Evolutionary conservation across 2,113 vertebrate species (phyloP), one percentile per base, ranked within the genome.

Genomic region (Paraplagusia blochii): DNA sequence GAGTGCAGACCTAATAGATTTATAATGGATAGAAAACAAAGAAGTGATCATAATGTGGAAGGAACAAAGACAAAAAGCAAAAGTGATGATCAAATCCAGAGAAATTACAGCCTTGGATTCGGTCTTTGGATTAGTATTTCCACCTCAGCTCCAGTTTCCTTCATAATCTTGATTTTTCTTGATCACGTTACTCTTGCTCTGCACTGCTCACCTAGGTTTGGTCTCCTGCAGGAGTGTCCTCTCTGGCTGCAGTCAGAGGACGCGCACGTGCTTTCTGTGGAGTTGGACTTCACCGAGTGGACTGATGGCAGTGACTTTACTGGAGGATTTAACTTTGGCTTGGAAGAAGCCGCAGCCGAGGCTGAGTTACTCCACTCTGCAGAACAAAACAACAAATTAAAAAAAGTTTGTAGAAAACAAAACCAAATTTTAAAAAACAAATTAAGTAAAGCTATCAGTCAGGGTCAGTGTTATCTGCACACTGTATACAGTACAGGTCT

Each of bases 361-460:
- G 71, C 88, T 1, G 85, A 89, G 53, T 86, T 87, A 63, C 85
- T 94, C 81, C 90, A 90, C 40, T 91, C 94, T 96, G 80, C 7
- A 57, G 1, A 51, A 53, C 34, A 35, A 33, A 45, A 36, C 10
- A 44, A 66, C 44, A 54, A 2, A 19, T 34, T 38, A 53, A 22
- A 33, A 42, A 36, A 1, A 1, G 1, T 42, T 46, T 33, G 44
- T 13, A 61, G 43, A 33, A 11, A 40, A 40, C 10, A 11, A 40
- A 13, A 40, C 11, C 4, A 40, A 13, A 40, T 29, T 29, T 6
- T 29, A 29, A 29, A 29, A 29, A 29, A 29, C 22, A 29, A 29
- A 4, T 29, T 29, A n/a, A n/a, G n/a, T n/a, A n/a, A n/a, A n/a
- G n/a, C n/a, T n/a, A n/a, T n/a, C n/a, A n/a, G n/a, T n/a, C n/a